Evolutionary conservation across 2,797 vertebrate species (phyloP), one percentile per base, ranked within the genome.

Genomic region (Neopelma chrysocephalum): DNA sequence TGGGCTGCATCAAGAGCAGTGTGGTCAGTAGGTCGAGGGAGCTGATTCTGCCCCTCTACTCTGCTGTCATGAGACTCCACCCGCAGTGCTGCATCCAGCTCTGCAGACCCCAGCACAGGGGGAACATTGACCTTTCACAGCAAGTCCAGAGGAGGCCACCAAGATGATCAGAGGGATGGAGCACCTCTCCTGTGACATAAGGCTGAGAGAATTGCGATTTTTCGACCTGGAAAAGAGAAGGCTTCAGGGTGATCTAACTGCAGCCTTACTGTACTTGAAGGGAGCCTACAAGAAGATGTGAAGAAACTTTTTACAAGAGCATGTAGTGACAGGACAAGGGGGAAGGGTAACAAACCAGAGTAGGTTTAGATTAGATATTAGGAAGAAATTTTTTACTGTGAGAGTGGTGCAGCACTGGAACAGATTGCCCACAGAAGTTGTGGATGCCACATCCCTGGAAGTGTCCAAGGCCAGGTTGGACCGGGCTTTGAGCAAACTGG

Each of bases 111-210:
- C 56, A 62, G 56, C 23, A 29, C 23, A 42, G 42, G 15, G n/a
- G 29, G 7, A 22, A 62, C 48, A 62, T 3, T 9, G 22, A 50
- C 7, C 19, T 70, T 64, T 3, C 21, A 12, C 27, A 62, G 22
- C 0, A 2, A 70, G 32, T 6, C 22, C 64, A 70, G 43, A 50
- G 2, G 4, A 7, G 40, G 9, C 3, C 36, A 38, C 27, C 3
- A 50, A 50, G 50, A 25, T 38, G 8, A 38, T 13, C 36, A 57
- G 57, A 77, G 23, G 43, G 38, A 51, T 26, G 38, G 10, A 71
- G 12, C 5, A 71, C 0, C 14, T 70, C 13, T n/a, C 1, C 19
- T 50, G 6, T 0, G 1, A 45, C 14, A 20, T 38, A 77, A 83
- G 32, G 9, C n/a, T 70, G 20, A 83, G 57, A 57, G 4, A 57